These are phyloP conservation scores for Lamellibrachia luymesi DNA, from an alignment of 1,140 invertebrate genomes.

Conservation along the genomic window DNA sequence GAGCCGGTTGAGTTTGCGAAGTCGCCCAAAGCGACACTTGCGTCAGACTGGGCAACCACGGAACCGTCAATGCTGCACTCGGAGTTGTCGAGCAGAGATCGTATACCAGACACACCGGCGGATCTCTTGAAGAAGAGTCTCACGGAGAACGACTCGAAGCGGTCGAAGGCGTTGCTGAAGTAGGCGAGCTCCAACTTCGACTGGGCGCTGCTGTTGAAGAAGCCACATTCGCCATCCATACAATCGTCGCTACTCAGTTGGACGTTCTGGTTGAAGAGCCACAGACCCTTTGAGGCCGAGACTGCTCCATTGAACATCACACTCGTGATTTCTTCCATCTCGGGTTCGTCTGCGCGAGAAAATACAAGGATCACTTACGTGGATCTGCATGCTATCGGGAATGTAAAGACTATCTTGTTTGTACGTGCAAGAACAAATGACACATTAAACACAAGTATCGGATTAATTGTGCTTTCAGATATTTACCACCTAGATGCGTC, in stretches of 20 bases:
- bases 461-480: too few species aligned
- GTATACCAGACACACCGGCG: neutral
- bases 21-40: neutral
- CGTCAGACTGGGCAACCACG: neutral
- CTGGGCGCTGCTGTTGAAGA: neutral
- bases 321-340: neutral
- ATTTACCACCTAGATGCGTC: neutral
- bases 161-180: neutral
- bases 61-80: neutral
- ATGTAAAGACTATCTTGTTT: neutral
- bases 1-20: neutral
- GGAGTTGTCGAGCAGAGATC: neutral
- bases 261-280: slow-evolving; percentile 3
- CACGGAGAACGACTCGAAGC: neutral
- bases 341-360: neutral
- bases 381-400: neutral
- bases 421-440: too few species aligned
- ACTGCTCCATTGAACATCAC: neutral
- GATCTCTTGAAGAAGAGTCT: slow-evolving; percentile 4
- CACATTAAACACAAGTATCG: too few species aligned
- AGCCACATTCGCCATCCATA: neutral
- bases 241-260: neutral
- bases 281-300: neutral
- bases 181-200: neutral
- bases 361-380: neutral